phyloP scores from a whole-genome alignment of 2,797 vertebrate genomes.

The Catamblyrhynchus diadema region DNA sequence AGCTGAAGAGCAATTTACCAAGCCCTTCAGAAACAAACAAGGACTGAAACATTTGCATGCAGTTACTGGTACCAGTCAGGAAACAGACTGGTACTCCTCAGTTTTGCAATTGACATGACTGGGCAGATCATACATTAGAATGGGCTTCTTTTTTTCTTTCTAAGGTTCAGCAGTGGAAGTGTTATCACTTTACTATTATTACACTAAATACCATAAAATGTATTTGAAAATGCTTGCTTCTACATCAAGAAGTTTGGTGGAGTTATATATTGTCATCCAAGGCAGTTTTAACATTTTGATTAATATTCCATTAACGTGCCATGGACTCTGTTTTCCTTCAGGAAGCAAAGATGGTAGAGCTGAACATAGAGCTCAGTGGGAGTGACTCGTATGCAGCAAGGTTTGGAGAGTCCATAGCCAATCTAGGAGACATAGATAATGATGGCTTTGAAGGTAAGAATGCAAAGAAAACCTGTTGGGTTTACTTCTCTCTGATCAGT shows the following conservation, averaged over 20 bases:
- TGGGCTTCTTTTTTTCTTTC: neutral
- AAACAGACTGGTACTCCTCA: neutral
- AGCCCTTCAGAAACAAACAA: neutral
- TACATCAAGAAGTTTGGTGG: neutral
- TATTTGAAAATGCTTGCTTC: neutral
- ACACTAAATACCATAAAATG: neutral
- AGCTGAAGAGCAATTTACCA: neutral
- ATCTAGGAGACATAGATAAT: constrained; percentile 93
- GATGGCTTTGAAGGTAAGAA: constrained; percentile 91
- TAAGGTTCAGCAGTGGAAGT: neutral
- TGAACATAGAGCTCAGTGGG: constrained; percentile 80
- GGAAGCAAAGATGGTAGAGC: constrained; percentile 83
- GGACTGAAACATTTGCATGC: neutral
- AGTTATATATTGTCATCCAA: neutral
- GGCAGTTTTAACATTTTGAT: neutral
- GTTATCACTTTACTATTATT: neutral
- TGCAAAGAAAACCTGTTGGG: neutral
- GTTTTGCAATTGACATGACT: neutral
- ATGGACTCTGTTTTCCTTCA: constrained; percentile 23
- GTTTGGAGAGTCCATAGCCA: constrained; percentile 90
- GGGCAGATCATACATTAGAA: neutral
- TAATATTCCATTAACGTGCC: neutral
- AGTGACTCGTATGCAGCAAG: constrained; percentile 86
- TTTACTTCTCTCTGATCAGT: neutral
- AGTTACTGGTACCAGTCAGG: neutral